Percentiles rank a stretch among this genome's conserved stretches.
Evolutionary conservation across 2,113 vertebrate genomes (phyloP).

Genomic region (Ctenomys sociabilis): DNA sequence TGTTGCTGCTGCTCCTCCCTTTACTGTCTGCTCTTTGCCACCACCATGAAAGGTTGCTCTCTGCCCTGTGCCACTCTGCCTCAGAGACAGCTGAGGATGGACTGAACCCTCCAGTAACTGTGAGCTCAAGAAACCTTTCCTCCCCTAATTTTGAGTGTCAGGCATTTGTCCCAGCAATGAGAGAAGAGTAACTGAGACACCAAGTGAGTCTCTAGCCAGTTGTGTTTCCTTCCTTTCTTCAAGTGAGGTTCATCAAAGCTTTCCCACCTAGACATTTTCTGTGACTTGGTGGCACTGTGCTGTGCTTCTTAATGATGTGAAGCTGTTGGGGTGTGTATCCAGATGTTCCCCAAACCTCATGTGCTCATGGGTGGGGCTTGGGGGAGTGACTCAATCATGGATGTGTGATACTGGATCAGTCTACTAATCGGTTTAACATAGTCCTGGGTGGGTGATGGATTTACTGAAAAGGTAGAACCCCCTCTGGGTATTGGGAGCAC

Average conservation of each 20-base stretch:
- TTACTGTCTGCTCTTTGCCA: too few relatives aligned
- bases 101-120: too few relatives aligned
- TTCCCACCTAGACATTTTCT: background rate
- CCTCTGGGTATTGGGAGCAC: background rate
- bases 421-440: background rate
- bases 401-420: background rate
- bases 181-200: too few relatives aligned
- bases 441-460: background rate
- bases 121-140: too few relatives aligned
- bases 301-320: background rate
- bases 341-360: background rate
- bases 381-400: background rate
- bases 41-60: too few relatives aligned
- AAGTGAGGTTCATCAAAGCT: background rate
- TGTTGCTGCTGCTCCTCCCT: too few relatives aligned
- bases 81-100: too few relatives aligned
- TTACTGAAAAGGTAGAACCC: background rate
- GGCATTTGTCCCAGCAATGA: too few relatives aligned
- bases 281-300: background rate
- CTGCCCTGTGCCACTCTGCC: too few relatives aligned
- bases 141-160: too few relatives aligned
- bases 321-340: background rate
- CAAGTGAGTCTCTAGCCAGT: conserved; percentile 22
- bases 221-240: background rate
- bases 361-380: background rate